Base-by-base conservation (phyloP, 2,888 invertebrate species). In the Branchipolynoe longqiensis region DNA sequence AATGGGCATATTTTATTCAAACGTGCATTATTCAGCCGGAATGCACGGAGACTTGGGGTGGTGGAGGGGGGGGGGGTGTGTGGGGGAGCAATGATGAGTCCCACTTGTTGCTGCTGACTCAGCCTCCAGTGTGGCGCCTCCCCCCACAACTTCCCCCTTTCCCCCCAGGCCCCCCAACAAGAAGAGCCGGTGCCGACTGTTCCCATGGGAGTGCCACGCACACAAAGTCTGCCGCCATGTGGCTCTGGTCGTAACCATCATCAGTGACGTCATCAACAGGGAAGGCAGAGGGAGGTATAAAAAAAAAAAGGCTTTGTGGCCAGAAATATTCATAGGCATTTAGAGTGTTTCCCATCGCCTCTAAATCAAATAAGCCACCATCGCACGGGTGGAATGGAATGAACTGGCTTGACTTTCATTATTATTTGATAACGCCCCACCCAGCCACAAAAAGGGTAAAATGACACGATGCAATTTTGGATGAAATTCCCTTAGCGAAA, bases 241-340 rank as follows among this genome's bases (percentile, higher is more conserved):
- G 69, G 69, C 38, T 69, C 33, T 69, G 36, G 69, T 12, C 6
- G 38, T 6, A 1, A 6, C 69, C n/a, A n/a, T n/a, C n/a, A 22
- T 22, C 69, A n/a, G 22, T 69, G 69, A 69, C 69, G 69, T 69
- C 69, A 69, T 36, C 69, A 69, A 38, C 0, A n/a, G n/a, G n/a
- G n/a, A n/a, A n/a, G n/a, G n/a, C n/a, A n/a, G n/a, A n/a, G n/a
- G n/a, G n/a, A n/a, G n/a, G n/a, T n/a, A n/a, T n/a, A n/a, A n/a
- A n/a, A n/a, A n/a, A n/a, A n/a, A 69, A 69, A 69, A 36, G 2
- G 69, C 69, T 36, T 12, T 62, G 38, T 69, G 69, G 69, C 33
- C 38, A n/a, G 69, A 69, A 69, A 69, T 69, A 69, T 69, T 69
- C 69, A 69, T 69, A 69, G 38, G 69, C 69, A 69, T 69, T 69